Evolutionary conservation across 2,113 vertebrate genomes (phyloP), one percentile per base, ranked within the genome.

Genomic region (Chascanopsetta lugubris): DNA sequence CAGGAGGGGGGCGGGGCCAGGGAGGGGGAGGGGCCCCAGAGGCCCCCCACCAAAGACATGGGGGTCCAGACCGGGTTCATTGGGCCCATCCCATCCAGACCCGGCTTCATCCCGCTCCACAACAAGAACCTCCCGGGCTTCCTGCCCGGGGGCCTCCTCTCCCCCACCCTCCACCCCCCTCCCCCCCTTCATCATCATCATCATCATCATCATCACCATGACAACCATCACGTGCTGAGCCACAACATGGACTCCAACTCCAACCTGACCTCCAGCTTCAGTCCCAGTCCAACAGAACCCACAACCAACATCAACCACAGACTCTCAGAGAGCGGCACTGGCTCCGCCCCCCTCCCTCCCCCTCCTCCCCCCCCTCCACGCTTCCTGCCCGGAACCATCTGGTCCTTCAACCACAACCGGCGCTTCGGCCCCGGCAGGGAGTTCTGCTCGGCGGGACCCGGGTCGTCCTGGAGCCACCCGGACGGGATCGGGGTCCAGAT

Each of bases 371-470:
- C n/a, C n/a, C 71, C 89, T 0, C 78, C 93, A 0, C 91, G 94
- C 1, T 88, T 86, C 69, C 87, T 92, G 17, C 92, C 93, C 8
- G 91, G 92, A 22, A 89, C 89, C 10, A 91, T 92, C 66, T 95
- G 94, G 94, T 94, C 92, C 69, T 94, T 92, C 85, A 94, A 92
- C 70, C 93, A 94, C 73, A 80, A 84, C 43, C 89, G 91, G 26
- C 79, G 93, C 60, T 91, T 91, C 2, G 89, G 91, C 54, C 11
- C 51, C 5, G 89, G 91, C 51, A 85, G 91, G 58, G 91, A 94
- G 73, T 84, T 91, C 62, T 92, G 91, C 0, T 67, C 91, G 45
- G 84, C 91, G 18, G 92, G 90, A 2, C 86, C 90, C 9, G 89
- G 92, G 27, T 88, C 88, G 76, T 90, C 92, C 43, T 91, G 90